phyloP scores from a whole-genome alignment of 2,888 invertebrate species.

The Tiliacea aurago region DNA sequence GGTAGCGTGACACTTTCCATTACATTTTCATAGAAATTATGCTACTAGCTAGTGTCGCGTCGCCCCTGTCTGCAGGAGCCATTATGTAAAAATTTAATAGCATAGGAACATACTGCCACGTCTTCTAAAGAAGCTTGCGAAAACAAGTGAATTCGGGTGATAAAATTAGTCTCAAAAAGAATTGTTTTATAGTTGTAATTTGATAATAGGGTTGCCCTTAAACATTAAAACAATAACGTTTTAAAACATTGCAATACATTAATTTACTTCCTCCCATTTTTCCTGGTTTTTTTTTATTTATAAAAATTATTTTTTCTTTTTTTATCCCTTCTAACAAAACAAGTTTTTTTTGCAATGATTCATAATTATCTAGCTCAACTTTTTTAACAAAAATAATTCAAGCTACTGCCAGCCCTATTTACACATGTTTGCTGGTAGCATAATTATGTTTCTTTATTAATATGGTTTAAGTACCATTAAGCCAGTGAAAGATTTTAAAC shows the following conservation, averaged over 20 bases:
- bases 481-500: conserved; percentile 39
- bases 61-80: too few relatives aligned
- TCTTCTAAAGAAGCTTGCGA: background rate
- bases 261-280: too few relatives aligned
- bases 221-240: background rate
- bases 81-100: background rate
- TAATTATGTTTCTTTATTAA: conserved; percentile 48
- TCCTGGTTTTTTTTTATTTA: background rate
- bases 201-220: conserved; percentile 53
- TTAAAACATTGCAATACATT: background rate
- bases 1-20: too few relatives aligned
- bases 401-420: conserved; percentile 46
- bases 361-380: background rate
- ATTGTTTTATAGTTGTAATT: conserved; percentile 60
- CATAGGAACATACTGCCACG: background rate
- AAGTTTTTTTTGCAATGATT: background rate
- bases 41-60: too few relatives aligned
- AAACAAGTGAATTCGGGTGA: conserved; percentile 22
- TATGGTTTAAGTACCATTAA: conserved; percentile 59
- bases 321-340: too few relatives aligned
- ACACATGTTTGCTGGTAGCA: conserved; percentile 37
- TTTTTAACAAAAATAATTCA: background rate
- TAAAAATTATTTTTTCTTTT: background rate
- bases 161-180: conserved; percentile 39
- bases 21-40: too few relatives aligned